Conservation (phyloP, 2,888 invertebrate species). For the Caradrina kadenii region DNA sequence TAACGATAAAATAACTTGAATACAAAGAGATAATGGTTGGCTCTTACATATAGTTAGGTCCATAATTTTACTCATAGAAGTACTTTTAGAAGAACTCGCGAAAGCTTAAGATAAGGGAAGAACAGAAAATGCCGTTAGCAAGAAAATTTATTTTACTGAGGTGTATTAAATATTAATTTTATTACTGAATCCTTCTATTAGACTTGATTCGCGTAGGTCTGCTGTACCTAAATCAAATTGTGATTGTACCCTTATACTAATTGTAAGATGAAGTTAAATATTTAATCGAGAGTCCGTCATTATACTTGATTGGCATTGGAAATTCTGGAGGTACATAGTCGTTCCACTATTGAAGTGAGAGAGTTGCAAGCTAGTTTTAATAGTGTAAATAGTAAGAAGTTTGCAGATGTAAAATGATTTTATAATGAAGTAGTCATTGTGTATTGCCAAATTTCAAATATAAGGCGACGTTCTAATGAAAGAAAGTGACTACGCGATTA, state of each 20-base stretch:
- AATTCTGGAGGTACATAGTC: neutral
- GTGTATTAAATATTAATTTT: conserved; percentile 15
- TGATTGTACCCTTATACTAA: conserved; percentile 4
- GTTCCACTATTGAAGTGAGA: neutral
- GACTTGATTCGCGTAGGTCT: conserved; percentile 1
- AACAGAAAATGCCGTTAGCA: neutral
- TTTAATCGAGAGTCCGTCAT: conserved; percentile 23
- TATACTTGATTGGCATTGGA: conserved; percentile 28
- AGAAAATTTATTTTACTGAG: neutral
- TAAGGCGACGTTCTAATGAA: neutral
- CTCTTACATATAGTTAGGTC: neutral
- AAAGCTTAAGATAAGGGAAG: conserved; percentile 4
- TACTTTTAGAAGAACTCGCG: neutral
- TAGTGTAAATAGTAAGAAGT: neutral
- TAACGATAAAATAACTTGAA: conserved; percentile 35
- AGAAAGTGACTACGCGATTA: too few relatives aligned
- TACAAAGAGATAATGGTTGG: conserved; percentile 22
- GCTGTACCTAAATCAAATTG: conserved; percentile 21
- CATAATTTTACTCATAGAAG: conserved; percentile 7
- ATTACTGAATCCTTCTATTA: conserved; percentile 19
- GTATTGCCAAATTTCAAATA: neutral
- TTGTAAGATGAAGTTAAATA: conserved; percentile 30
- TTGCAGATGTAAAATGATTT: neutral
- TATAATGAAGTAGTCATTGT: neutral
- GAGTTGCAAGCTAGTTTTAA: neutral